These are phyloP conservation scores for Phasianus colchicus DNA, from an alignment of 2,113 vertebrate genomes.

Conservation along the genomic window DNA sequence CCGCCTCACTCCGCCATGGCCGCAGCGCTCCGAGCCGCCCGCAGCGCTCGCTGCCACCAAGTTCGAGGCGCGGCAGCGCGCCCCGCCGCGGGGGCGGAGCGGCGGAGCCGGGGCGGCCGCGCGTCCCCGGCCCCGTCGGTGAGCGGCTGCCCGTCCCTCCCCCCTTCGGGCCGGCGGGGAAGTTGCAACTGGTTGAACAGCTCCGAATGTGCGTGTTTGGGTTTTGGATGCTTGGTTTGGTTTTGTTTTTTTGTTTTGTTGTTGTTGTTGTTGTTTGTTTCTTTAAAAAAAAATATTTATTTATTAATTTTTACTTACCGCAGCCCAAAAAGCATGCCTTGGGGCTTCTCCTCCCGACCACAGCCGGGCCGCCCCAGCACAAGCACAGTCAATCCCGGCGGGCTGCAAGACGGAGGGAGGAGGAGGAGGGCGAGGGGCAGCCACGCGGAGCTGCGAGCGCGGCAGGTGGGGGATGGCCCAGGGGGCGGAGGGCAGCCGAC, in stretches of 20 bases:
- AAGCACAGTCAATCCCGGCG: not conserved
- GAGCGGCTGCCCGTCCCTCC: not conserved
- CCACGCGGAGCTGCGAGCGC: too few relatives aligned
- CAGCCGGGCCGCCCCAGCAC: not conserved
- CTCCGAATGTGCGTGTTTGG: not conserved
- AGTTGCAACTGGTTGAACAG: slow-evolving; percentile 17
- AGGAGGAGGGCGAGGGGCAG: too few relatives aligned
- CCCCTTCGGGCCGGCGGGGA: slow-evolving; percentile 28
- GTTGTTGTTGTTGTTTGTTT: not conserved
- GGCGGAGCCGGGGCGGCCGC: too few relatives aligned
- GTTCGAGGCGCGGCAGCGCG: not conserved
- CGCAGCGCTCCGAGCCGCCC: not conserved
- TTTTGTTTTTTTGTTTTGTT: too few relatives aligned
- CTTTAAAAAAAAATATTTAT: too few relatives aligned
- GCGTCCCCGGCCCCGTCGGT: too few relatives aligned
- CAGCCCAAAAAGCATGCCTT: not conserved
- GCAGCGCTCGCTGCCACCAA: not conserved
- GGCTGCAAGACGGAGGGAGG: not conserved
- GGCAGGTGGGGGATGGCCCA: too few relatives aligned
- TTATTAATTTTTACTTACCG: not conserved
- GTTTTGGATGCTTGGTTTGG: not conserved
- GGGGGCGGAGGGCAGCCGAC: too few relatives aligned
- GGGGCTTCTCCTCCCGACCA: not conserved
- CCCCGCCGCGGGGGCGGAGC: not conserved
- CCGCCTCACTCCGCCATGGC: not conserved